A percentile compares a stretch with the other conserved stretches of the same genome.
Conservation (phyloP, 1,140 invertebrate species). For the Centruroides vittatus region DNA sequence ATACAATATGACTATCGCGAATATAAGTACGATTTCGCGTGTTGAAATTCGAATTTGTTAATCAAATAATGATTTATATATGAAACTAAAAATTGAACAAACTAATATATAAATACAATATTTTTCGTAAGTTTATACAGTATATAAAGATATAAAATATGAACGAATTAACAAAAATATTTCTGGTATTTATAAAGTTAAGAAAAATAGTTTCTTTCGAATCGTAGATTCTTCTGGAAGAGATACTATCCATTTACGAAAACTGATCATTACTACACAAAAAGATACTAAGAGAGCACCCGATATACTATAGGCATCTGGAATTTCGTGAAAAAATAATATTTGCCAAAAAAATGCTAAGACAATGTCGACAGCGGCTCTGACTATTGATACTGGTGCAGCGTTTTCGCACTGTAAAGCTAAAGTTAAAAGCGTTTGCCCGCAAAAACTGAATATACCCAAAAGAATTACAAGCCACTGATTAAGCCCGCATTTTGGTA, state of each 20-base stretch:
- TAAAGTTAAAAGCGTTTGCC: slow-evolving; percentile 69
- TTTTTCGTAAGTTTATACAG: too few species aligned
- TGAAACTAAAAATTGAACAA: too few species aligned
- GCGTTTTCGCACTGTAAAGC: slow-evolving; percentile 76
- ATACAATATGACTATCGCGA: too few species aligned
- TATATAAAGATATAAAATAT: too few species aligned
- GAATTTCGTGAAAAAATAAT: slow-evolving; percentile 49
- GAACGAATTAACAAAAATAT: too few species aligned
- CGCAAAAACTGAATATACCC: slow-evolving; percentile 70
- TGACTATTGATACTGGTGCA: slow-evolving; percentile 70
- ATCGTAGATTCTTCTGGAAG: slow-evolving; percentile 18
- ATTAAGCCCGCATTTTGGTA: slow-evolving; percentile 60
- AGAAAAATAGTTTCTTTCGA: slow-evolving; percentile 12
- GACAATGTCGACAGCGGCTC: slow-evolving; percentile 66
- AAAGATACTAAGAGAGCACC: slow-evolving; percentile 67
- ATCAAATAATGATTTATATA: too few species aligned
- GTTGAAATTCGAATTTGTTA: too few species aligned
- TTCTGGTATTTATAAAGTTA: slow-evolving; percentile 4
- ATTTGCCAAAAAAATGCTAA: slow-evolving; percentile 79
- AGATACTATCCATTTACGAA: slow-evolving; percentile 65
- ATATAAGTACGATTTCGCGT: too few species aligned
- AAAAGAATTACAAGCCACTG: slow-evolving; percentile 60
- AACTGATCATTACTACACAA: slow-evolving; percentile 62
- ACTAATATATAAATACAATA: too few species aligned
- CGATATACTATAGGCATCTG: slow-evolving; percentile 59